Evolutionary conservation across 1,140 invertebrate species (phyloP).

Genomic region (Microplitis mediator): DNA sequence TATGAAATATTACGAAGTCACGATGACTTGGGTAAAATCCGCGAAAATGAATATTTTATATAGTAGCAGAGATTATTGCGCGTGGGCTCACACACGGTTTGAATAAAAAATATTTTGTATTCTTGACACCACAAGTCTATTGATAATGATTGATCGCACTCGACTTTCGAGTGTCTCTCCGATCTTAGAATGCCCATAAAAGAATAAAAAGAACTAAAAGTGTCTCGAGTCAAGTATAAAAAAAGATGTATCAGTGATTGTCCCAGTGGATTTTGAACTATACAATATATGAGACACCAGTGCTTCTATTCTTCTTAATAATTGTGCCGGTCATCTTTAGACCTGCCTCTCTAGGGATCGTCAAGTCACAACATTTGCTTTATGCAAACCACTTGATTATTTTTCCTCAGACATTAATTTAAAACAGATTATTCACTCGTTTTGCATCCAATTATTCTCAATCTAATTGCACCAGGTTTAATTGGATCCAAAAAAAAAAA

Average conservation of each 20-base stretch:
- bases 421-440: too few species aligned
- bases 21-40: constrained; percentile 1
- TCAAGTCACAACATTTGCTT: constrained; percentile 13
- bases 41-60: constrained; percentile 19
- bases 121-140: constrained; percentile 8
- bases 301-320: background rate
- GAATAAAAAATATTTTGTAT: background rate
- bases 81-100: background rate
- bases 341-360: background rate
- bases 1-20: constrained; percentile 2
- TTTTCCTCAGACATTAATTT: too few species aligned
- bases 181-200: background rate
- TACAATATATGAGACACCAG: background rate
- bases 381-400: too few species aligned
- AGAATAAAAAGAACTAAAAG: constrained; percentile 5
- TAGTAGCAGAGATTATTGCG: background rate
- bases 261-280: background rate
- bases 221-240: background rate
- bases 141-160: constrained; percentile 21
- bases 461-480: too few species aligned
- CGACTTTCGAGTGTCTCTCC: background rate
- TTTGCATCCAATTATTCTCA: too few species aligned
- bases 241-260: background rate
- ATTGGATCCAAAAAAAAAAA: too few species aligned
- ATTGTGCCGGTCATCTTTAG: constrained; percentile 21